A percentile compares a stretch with the other conserved stretches of the same genome.
Evolutionary conservation across 2,888 invertebrate species (phyloP).

Genomic region (Congeria kusceri): DNA sequence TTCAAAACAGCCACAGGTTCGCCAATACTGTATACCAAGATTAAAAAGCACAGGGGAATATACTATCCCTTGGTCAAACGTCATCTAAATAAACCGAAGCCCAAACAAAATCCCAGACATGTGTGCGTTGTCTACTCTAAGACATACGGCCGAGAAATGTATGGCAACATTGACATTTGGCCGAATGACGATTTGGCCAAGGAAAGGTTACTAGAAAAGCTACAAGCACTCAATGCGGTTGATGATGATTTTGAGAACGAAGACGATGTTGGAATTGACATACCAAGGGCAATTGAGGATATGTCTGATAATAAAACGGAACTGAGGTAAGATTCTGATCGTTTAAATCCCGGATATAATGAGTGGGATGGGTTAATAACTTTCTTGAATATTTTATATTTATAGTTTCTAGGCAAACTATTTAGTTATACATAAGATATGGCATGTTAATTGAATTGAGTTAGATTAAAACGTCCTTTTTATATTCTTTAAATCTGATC

Average conservation of each 20-base stretch:
- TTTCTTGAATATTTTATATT: too few relatives aligned
- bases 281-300: slow-evolving; percentile 2
- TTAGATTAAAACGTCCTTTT: too few relatives aligned
- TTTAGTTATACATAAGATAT: too few relatives aligned
- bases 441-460: too few relatives aligned
- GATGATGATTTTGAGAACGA: slow-evolving; percentile 9
- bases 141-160: slow-evolving; percentile 51
- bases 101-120: slow-evolving; percentile 19
- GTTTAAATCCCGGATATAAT: too few relatives aligned
- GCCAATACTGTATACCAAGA: slow-evolving; percentile 44
- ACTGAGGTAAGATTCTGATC: too few relatives aligned
- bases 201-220: slow-evolving; percentile 22
- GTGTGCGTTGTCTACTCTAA: slow-evolving; percentile 47
- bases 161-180: slow-evolving; percentile 55
- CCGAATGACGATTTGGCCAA: slow-evolving; percentile 40
- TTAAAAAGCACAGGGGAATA: slow-evolving; percentile 41
- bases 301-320: neutral
- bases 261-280: slow-evolving; percentile 35
- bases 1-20: slow-evolving; percentile 49
- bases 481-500: too few relatives aligned
- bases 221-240: slow-evolving; percentile 22
- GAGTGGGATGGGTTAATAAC: too few relatives aligned
- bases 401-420: too few relatives aligned
- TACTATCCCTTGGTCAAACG: slow-evolving; percentile 49
- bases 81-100: slow-evolving; percentile 14